Evolutionary conservation across 2,113 vertebrate species (phyloP), one percentile per base, ranked within the genome.

Genomic region (Lynx canadensis): DNA sequence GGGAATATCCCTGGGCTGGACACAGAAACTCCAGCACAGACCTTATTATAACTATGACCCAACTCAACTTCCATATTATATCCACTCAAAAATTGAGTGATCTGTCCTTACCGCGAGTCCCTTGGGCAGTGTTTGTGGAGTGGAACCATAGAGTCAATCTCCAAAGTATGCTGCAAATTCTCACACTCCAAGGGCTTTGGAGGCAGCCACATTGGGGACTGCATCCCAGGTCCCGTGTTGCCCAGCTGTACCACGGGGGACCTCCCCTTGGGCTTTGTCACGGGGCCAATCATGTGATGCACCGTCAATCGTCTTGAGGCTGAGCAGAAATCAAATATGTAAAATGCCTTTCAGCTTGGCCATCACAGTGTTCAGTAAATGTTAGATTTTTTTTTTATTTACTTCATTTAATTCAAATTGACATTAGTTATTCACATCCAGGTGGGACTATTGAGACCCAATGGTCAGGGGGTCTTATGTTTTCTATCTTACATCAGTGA

Each of bases 221-320:
- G 5, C 60, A 29, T 10, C 15, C 36, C 36, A 38, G 68, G 52
- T 38, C 27, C 21, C 36, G 3, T 0, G 7, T 60, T 16, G 27
- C 31, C 76, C 36, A 11, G 11, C 16, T 23, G 31, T 10, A 19
- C 36, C 31, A 45, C 3, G 12, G 74, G 74, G 41, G 48, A 31
- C 3, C 12, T 69, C 57, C 12, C 16, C 29, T 6, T 5, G 11
- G 48, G 16, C 7, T 52, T 33, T n/a, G 14, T 86, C 18, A 71
- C 1, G 1, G 50, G 8, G 4, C 52, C 19, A 5, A 60, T 63
- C n/a, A 68, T 7, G 45, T n/a, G 0, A 23, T 3, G 0, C 23
- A 73, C 21, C 11, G 29, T 68, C 38, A 84, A 25, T 18, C 63
- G 33, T 21, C 10, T 2, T 66, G 23, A 66, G 29, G 31, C 85